Conservation (phyloP, 2,888 invertebrate genomes). For the Pilophorus perplexus region DNA sequence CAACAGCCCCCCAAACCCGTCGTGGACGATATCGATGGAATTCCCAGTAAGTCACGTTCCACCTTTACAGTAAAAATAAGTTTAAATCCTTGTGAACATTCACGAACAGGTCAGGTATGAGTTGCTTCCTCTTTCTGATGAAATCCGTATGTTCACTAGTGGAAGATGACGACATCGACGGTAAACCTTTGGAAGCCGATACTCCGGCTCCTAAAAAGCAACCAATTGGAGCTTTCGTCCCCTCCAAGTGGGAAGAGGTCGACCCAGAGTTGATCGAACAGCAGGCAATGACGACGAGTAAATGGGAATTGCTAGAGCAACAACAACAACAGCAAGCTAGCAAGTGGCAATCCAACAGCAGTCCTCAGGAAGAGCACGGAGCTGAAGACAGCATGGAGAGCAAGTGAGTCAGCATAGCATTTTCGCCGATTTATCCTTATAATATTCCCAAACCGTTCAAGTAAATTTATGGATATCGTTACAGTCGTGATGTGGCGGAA, state of each 20-base stretch:
- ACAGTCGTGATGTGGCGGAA: constrained; percentile 46
- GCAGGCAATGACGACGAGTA: constrained; percentile 81
- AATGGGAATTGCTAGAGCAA: constrained; percentile 77
- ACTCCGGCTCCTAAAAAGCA: constrained; percentile 60
- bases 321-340: constrained; percentile 51
- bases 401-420: constrained; percentile 50
- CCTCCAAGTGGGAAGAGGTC: constrained; percentile 95
- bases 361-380: constrained; percentile 24
- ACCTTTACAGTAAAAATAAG: background rate
- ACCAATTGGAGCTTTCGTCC: constrained; percentile 67
- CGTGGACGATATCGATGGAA: constrained; percentile 68
- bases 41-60: constrained; percentile 58
- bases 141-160: constrained; percentile 43
- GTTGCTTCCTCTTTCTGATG: background rate
- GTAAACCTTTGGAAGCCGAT: constrained; percentile 65
- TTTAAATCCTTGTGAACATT: background rate
- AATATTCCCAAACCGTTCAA: too few relatives aligned
- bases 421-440: too few relatives aligned
- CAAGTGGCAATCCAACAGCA: background rate
- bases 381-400: constrained; percentile 53
- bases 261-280: constrained; percentile 81
- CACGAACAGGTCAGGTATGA: too few relatives aligned
- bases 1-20: constrained; percentile 1
- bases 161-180: constrained; percentile 49
- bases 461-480: too few relatives aligned